phyloP scores from a whole-genome alignment of 2,888 invertebrate species.

The Drosophila melanocephala region DNA sequence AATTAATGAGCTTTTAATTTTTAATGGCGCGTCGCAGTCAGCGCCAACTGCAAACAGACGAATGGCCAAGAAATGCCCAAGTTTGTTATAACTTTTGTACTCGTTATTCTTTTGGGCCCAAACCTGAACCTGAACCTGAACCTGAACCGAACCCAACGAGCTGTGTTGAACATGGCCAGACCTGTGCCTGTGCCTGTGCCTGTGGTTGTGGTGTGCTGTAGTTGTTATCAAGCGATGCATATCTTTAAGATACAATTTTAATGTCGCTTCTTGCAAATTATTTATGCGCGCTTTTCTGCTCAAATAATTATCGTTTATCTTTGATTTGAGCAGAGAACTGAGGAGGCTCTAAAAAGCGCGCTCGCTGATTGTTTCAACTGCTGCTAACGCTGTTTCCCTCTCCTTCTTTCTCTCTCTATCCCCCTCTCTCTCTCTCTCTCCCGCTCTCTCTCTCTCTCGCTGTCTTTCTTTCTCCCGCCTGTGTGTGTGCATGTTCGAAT shows the following conservation, averaged over 20 bases:
- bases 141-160: conserved; percentile 7
- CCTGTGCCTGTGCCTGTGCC: background rate
- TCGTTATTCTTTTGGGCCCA: conserved; percentile 42
- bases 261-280: conserved; percentile 83
- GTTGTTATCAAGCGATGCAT: conserved; percentile 68
- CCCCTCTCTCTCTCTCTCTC: conserved; percentile 30
- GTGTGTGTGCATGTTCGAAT: conserved; percentile 61
- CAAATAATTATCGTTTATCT: conserved; percentile 85
- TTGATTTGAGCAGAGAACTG: conserved; percentile 81
- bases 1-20: conserved; percentile 85
- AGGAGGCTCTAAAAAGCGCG: conserved; percentile 56
- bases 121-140: conserved; percentile 6
- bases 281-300: conserved; percentile 83
- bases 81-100: conserved; percentile 61
- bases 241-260: conserved; percentile 82
- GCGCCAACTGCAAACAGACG: conserved; percentile 34
- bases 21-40: conserved; percentile 76
- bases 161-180: conserved; percentile 32
- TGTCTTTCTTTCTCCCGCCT: conserved; percentile 5
- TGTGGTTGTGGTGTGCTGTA: background rate
- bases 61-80: conserved; percentile 38
- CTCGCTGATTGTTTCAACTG: conserved; percentile 47
- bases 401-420: conserved; percentile 14
- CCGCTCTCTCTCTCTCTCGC: conserved; percentile 30
- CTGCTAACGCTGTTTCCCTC: background rate